Percentiles rank a stretch among this genome's conserved stretches.
Conservation (phyloP, 2,888 invertebrate species). For the Brachylomia viminalis region DNA sequence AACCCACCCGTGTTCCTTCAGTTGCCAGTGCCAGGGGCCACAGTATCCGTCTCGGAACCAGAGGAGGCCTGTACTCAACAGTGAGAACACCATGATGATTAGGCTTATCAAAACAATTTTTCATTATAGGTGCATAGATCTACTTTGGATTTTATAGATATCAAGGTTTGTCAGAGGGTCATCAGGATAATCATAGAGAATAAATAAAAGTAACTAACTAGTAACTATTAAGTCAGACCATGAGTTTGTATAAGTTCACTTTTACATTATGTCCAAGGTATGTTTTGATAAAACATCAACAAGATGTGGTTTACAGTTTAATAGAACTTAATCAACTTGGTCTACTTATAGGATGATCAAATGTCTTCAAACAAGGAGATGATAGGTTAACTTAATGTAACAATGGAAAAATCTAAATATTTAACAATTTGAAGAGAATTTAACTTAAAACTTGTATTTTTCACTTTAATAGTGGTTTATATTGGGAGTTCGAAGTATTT, state of each 20-base stretch:
- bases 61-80: not conserved
- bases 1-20: too few relatives aligned
- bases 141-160: too few relatives aligned
- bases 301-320: not conserved
- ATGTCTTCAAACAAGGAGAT: conserved; percentile 28
- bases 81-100: too few relatives aligned
- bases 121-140: too few relatives aligned
- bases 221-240: not conserved
- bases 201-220: too few relatives aligned
- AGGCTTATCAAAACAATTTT: not conserved
- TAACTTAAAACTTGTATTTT: conserved; percentile 19
- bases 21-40: too few relatives aligned
- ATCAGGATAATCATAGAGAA: not conserved
- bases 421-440: not conserved
- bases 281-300: not conserved
- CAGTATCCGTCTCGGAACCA: too few relatives aligned
- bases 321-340: not conserved
- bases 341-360: not conserved
- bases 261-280: not conserved
- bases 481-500: not conserved
- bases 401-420: conserved; percentile 2
- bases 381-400: conserved; percentile 14
- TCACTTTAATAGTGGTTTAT: accelerated
- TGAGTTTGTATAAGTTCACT: not conserved
- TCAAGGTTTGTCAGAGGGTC: not conserved